phyloP scores from a whole-genome alignment of 2,113 vertebrate genomes.

The Platycercus adscitus region DNA sequence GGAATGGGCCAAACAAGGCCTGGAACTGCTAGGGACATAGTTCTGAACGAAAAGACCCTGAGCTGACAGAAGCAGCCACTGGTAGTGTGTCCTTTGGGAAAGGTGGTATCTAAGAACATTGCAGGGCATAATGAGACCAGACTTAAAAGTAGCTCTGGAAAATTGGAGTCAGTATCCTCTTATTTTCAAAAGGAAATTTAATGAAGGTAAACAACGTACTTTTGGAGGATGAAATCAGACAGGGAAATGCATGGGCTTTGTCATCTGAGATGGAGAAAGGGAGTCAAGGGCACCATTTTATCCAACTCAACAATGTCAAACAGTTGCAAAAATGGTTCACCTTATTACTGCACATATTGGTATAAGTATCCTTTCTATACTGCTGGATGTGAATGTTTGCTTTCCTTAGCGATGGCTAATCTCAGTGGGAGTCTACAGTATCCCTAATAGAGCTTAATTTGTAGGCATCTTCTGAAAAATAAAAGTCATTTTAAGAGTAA shows the following conservation, averaged over 20 bases:
- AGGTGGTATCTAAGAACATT: not conserved
- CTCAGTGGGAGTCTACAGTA: not conserved
- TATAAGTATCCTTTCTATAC: not conserved
- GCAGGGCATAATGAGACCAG: no score
- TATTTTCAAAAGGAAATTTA: not conserved
- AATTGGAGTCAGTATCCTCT: no score
- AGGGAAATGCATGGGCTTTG: not conserved
- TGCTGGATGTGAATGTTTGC: not conserved
- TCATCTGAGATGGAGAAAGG: not conserved
- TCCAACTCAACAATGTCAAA: no score
- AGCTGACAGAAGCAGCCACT: not conserved
- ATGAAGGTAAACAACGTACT: not conserved
- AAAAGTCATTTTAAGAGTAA: not conserved
- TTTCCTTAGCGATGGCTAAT: not conserved
- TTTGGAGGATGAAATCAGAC: not conserved
- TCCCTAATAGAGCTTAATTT: not conserved
- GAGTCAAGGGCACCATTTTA: accelerated
- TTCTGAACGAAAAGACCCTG: not conserved
- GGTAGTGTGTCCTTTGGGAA: not conserved
- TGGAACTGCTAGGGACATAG: not conserved
- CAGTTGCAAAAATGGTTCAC: not conserved
- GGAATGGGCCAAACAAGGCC: not conserved
- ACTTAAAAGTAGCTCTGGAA: not conserved
- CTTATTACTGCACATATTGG: not conserved
- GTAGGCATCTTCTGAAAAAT: not conserved